Evolutionary conservation across 2,888 invertebrate species (phyloP).

Genomic region (Diadromus collaris): DNA sequence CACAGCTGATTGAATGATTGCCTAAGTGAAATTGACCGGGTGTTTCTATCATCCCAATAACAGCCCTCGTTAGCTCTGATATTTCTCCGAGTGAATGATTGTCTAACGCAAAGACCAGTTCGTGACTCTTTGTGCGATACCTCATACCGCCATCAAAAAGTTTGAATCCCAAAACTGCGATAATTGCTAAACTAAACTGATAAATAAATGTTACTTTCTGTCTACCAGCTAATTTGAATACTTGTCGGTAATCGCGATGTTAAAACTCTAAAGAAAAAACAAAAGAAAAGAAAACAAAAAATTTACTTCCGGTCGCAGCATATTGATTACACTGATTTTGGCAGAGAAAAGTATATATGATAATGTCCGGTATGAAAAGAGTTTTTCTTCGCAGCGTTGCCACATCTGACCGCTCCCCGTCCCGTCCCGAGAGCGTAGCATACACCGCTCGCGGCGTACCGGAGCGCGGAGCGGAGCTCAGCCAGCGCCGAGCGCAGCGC

Average conservation of each 20-base stretch:
- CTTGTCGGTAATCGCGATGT: neutral
- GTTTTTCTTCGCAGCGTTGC: slow-evolving; percentile 25
- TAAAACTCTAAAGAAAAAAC: too few species aligned
- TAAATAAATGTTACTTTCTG: neutral
- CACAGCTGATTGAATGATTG: neutral
- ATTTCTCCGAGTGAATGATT: slow-evolving; percentile 3
- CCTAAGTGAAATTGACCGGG: slow-evolving; percentile 8
- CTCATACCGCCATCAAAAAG: neutral
- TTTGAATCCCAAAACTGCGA: neutral
- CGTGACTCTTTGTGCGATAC: neutral
- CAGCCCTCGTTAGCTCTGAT: neutral
- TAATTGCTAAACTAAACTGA: neutral
- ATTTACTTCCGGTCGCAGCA: neutral
- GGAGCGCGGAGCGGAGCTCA: neutral
- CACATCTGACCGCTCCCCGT: neutral
- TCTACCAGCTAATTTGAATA: neutral
- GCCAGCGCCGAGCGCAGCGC: neutral
- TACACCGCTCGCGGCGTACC: neutral
- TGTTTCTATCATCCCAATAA: slow-evolving; percentile 1
- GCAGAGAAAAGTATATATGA: neutral
- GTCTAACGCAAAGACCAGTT: neutral
- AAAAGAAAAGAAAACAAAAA: too few species aligned
- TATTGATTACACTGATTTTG: neutral
- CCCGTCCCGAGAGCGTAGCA: neutral
- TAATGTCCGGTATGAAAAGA: slow-evolving; percentile 18